Percentiles rank a stretch among this genome's conserved stretches.
phyloP scores from a whole-genome alignment of 2,888 invertebrate genomes.

The Gandaritis pyraliata region DNA sequence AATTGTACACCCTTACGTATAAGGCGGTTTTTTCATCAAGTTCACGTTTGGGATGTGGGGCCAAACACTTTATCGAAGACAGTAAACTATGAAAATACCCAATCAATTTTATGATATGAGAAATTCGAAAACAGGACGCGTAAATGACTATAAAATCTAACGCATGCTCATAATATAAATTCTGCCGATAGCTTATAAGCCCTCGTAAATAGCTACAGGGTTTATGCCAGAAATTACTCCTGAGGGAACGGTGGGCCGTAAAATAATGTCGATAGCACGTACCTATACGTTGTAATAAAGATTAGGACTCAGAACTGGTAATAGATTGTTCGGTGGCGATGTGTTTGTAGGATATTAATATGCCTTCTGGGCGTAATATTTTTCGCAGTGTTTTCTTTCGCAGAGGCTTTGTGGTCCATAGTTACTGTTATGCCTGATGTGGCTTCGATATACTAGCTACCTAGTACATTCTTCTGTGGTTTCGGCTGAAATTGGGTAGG shows the following conservation, averaged over 20 bases:
- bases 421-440: slow-evolving; percentile 9
- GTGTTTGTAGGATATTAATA: slow-evolving; percentile 52
- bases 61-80: slow-evolving; percentile 2
- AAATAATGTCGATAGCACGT: slow-evolving; percentile 60
- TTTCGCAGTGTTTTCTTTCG: too few species aligned
- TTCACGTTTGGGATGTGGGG: neutral
- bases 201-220: slow-evolving; percentile 67
- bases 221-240: slow-evolving; percentile 67
- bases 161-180: slow-evolving; percentile 60
- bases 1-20: neutral
- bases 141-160: slow-evolving; percentile 47
- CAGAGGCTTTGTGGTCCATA: slow-evolving; percentile 33
- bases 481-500: slow-evolving; percentile 32
- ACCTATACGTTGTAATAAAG: slow-evolving; percentile 62
- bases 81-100: slow-evolving; percentile 23
- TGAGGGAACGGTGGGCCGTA: slow-evolving; percentile 58
- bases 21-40: neutral
- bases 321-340: slow-evolving; percentile 52
- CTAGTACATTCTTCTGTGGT: slow-evolving; percentile 17
- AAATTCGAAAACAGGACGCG: slow-evolving; percentile 33
- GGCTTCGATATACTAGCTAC: slow-evolving; percentile 2
- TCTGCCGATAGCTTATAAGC: slow-evolving; percentile 70
- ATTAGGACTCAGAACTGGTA: slow-evolving; percentile 54
- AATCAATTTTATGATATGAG: slow-evolving; percentile 31
- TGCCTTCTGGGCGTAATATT: slow-evolving; percentile 54